Conservation (phyloP, 2,113 vertebrate genomes). For the Nannobrachium achirus region DNA sequence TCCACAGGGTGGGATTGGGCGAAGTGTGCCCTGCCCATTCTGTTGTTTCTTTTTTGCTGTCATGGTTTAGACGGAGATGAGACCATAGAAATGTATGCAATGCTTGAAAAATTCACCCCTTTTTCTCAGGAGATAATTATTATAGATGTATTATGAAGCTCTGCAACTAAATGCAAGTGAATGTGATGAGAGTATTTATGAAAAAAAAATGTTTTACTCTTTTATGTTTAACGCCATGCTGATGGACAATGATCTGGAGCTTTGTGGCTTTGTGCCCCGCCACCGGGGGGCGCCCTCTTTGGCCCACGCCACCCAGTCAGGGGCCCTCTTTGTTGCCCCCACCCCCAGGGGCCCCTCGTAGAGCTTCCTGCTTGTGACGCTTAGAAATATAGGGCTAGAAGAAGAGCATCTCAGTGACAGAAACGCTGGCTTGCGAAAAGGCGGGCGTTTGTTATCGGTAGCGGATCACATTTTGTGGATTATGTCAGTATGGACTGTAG, state of each 20-base stretch:
- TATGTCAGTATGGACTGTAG: slow-evolving; percentile 51
- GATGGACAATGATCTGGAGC: slow-evolving; percentile 64
- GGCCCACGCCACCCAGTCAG: no score
- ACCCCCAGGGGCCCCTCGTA: no score
- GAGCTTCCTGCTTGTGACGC: slow-evolving; percentile 65
- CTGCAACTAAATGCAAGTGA: slow-evolving; percentile 80
- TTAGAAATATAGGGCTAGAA: slow-evolving; percentile 71
- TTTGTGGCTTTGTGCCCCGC: neutral
- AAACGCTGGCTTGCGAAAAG: slow-evolving; percentile 49
- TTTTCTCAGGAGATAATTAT: slow-evolving; percentile 82
- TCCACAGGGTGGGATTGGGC: slow-evolving; percentile 63
- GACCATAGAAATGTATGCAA: slow-evolving; percentile 79
- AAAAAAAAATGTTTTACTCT: slow-evolving; percentile 66
- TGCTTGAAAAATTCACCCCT: slow-evolving; percentile 79
- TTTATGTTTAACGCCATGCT: slow-evolving; percentile 64
- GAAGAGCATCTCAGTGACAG: slow-evolving; percentile 61
- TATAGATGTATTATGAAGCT: slow-evolving; percentile 78
- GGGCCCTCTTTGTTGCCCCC: no score
- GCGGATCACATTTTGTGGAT: slow-evolving; percentile 55
- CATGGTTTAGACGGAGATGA: slow-evolving; percentile 66
- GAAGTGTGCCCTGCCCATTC: slow-evolving; percentile 65
- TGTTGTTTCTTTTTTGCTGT: slow-evolving; percentile 61
- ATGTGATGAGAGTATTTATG: slow-evolving; percentile 75
- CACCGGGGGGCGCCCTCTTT: no score
- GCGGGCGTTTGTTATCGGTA: slow-evolving; percentile 48